A percentile compares a stretch with the other conserved stretches of the same genome.
phyloP scores from a whole-genome alignment of 1,140 invertebrate genomes.

The Belonocnema kinseyi region DNA sequence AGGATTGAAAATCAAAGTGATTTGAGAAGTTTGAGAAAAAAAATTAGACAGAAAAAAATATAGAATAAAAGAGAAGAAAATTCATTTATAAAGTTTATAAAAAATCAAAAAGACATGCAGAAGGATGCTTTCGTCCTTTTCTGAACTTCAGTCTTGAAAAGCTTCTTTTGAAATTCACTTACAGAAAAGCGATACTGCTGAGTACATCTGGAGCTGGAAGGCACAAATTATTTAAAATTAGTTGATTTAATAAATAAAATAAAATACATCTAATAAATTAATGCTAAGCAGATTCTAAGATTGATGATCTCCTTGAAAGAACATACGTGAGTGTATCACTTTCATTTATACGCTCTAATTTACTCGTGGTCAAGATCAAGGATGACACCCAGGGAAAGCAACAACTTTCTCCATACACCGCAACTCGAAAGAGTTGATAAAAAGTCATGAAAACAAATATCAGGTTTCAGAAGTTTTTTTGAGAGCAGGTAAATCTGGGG shows the following conservation, averaged over 20 bases:
- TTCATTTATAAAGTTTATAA: constrained; percentile 28
- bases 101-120: background rate
- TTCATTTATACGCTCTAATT: constrained; percentile 54
- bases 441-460: background rate
- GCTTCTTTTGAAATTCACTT: constrained; percentile 49
- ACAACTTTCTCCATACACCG: constrained; percentile 52
- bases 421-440: constrained; percentile 22
- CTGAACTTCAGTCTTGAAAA: constrained; percentile 36
- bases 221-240: constrained; percentile 32
- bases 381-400: constrained; percentile 53
- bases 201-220: constrained; percentile 56
- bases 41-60: constrained; percentile 18
- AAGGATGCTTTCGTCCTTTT: background rate
- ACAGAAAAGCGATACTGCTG: constrained; percentile 62
- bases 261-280: no score
- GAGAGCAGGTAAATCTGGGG: no score
- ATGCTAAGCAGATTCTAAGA: no score
- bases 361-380: constrained; percentile 41
- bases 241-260: background rate
- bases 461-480: background rate
- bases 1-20: background rate
- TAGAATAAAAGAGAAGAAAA: constrained; percentile 17
- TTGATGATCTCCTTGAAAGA: no score
- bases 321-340: constrained; percentile 38
- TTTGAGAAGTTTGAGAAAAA: background rate